Evolutionary conservation across 2,888 invertebrate genomes (phyloP).

Genomic region (Sarcophaga subvicina): DNA sequence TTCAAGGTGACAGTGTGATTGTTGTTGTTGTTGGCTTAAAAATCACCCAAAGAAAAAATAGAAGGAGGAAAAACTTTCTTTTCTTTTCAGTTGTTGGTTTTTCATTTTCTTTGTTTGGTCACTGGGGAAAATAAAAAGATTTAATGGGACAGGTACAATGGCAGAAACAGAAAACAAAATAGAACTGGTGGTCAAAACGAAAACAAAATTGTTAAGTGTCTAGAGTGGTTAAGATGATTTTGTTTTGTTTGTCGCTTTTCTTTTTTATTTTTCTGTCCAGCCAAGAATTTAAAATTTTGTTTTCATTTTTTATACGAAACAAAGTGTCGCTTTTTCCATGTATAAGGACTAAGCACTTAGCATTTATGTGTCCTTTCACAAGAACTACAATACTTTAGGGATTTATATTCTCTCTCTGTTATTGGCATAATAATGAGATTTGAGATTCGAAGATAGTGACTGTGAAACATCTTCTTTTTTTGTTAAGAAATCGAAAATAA

Average conservation of each 20-base stretch:
- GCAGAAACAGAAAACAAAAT: constrained; percentile 27
- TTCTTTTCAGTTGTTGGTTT: constrained; percentile 34
- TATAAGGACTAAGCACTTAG: constrained; percentile 20
- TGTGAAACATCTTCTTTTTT: background rate
- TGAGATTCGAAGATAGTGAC: no score
- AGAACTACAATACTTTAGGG: constrained; percentile 1
- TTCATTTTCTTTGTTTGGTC: constrained; percentile 55
- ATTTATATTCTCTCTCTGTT: background rate
- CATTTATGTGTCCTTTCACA: constrained; percentile 6
- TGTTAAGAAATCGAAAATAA: no score
- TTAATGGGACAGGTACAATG: constrained; percentile 67
- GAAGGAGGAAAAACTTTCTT: constrained; percentile 18
- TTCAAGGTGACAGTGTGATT: constrained; percentile 66
- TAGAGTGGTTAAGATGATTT: constrained; percentile 64
- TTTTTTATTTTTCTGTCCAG: background rate
- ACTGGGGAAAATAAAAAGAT: constrained; percentile 61
- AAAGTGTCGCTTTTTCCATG: background rate
- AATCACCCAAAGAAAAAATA: background rate
- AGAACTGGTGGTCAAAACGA: background rate
- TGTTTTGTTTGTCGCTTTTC: constrained; percentile 18
- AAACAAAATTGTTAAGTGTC: constrained; percentile 58
- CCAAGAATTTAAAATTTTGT: background rate
- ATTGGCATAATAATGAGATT: no score
- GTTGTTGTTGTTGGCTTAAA: constrained; percentile 37
- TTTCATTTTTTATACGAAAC: constrained; percentile 19